These are phyloP conservation scores for Caerostris extrusa DNA, from an alignment of 1,140 invertebrate genomes.

Conservation along the genomic window DNA sequence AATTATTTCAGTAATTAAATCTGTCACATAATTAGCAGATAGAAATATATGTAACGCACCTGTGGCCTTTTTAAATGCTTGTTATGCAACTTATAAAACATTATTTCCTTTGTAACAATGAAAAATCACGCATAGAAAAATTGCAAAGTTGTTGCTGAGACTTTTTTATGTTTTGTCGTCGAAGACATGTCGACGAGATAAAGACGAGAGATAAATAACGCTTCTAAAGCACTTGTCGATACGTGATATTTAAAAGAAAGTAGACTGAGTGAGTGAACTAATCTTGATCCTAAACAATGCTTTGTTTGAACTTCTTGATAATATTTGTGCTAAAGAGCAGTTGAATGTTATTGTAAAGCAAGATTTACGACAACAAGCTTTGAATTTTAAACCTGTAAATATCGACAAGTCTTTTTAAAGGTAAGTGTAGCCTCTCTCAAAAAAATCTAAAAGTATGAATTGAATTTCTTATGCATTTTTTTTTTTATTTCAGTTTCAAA, in stretches of 20 bases:
- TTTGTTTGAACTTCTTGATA: background rate
- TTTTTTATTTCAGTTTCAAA: too few species aligned
- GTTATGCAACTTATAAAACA: background rate
- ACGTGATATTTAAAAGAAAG: background rate
- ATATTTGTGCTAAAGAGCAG: background rate
- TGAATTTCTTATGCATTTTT: too few species aligned
- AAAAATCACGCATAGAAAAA: background rate
- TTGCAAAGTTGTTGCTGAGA: background rate
- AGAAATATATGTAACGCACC: background rate
- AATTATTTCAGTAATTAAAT: background rate
- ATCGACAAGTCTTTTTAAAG: background rate
- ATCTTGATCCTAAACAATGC: background rate
- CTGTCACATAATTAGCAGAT: background rate
- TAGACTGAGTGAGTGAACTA: background rate
- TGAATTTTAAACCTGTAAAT: background rate
- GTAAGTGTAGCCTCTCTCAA: background rate
- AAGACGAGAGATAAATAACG: background rate
- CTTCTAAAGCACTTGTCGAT: background rate
- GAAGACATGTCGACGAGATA: background rate
- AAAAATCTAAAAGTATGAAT: too few species aligned
- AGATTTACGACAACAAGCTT: background rate
- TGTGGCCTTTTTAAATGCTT: background rate
- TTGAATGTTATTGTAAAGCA: background rate
- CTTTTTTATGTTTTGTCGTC: background rate
- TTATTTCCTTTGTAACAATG: background rate